These are phyloP conservation scores for Onychomys torridus DNA, from an alignment of 2,797 vertebrate species.

Conservation along the genomic window DNA sequence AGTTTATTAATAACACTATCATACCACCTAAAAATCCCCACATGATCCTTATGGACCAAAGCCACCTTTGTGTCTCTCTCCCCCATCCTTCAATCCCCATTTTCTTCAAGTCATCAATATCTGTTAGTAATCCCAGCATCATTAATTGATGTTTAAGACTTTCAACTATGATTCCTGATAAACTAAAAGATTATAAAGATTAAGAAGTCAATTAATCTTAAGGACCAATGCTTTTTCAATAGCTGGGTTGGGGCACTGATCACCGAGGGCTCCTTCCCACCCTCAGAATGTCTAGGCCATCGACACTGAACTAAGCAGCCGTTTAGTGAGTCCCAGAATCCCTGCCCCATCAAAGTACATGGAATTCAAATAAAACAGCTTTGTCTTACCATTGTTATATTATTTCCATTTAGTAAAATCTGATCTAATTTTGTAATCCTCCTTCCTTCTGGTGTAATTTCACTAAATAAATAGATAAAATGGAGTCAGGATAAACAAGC, in stretches of 20 bases:
- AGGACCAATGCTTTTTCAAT: not conserved
- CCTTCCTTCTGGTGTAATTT: slow-evolving; percentile 96
- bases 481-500: slow-evolving; percentile 29
- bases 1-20: slow-evolving; percentile 2
- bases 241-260: not conserved
- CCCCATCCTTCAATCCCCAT: not conserved
- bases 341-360: not conserved
- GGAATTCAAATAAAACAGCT: slow-evolving; percentile 31
- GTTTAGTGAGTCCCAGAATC: not conserved
- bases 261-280: not conserved
- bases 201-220: slow-evolving; percentile 31
- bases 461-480: slow-evolving; percentile 87
- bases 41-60: not conserved
- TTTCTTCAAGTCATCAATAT: not conserved
- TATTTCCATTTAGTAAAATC: slow-evolving; percentile 97
- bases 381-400: slow-evolving; percentile 96
- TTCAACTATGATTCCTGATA: slow-evolving; percentile 26
- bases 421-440: slow-evolving; percentile 98
- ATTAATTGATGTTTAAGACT: not conserved
- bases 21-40: not conserved
- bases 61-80: not conserved
- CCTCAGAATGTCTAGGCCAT: not conserved
- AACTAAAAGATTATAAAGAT: not conserved
- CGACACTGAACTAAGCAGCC: not conserved
- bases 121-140: not conserved